Evolutionary conservation across 2,797 vertebrate genomes (phyloP), one percentile per base, ranked within the genome.

Genomic region (Leptoclinus maculatus): DNA sequence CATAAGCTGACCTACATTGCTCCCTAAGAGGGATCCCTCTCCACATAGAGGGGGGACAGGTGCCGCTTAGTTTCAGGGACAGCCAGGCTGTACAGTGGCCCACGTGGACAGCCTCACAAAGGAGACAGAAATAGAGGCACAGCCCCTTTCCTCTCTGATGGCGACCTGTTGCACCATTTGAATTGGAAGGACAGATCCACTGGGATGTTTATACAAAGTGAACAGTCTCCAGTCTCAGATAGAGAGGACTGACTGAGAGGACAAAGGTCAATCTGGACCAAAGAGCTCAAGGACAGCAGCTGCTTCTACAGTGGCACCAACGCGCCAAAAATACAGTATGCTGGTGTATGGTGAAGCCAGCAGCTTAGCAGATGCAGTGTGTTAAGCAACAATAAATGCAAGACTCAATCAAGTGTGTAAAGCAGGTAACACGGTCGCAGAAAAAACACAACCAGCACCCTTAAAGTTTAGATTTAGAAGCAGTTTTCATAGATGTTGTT

Each of bases 1-100:
- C 79, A 83, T 59, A 79, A 73, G 43, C 76, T 87, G 93, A 92
- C 91, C 92, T 86, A 93, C 87, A 93, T 93, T 74, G 58, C 76
- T 87, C 76, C 84, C 58, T 72, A 77, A 75, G 76, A 78, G 79
- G 14, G 21, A 66, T 77, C 76, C 68, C 5, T 32, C 41, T 79
- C 71, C 65, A 39, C 82, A 34, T 13, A 67, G 71, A 81, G 51
- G 47, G 53, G 5, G 10, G 3, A 88, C 84, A 88, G 88, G 89
- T 87, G 91, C 84, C 72, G 69, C 80, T 88, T 82, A 51, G 83
- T 73, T 76, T 78, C 78, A 60, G 27, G 62, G 76, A 60, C 75
- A 32, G 68, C 25, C 19, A 27, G 57, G 71, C 87, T 63, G 68
- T 11, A 66, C 59, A 56, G 66, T 29, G 53, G 73, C 72, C 82